phyloP scores from a whole-genome alignment of 2,888 invertebrate species.

The Invenusta paracnida region DNA sequence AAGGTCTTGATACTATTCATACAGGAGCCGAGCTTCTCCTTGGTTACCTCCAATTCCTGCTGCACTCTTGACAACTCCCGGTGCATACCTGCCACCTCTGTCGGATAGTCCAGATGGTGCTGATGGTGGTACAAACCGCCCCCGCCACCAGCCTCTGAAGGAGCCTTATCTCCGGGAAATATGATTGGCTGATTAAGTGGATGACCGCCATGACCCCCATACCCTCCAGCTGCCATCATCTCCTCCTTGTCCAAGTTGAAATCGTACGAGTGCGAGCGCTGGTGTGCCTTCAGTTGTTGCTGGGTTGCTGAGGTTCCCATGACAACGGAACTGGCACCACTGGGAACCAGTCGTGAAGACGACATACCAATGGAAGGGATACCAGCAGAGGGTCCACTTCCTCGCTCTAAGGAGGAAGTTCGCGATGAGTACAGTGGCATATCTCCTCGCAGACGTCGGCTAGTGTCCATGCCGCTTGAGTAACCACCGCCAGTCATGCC shows the following conservation, averaged over 20 bases:
- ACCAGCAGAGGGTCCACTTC: background rate
- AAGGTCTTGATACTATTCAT: conserved; percentile 99
- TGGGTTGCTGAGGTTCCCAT: conserved; percentile 28
- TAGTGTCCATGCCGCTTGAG: background rate
- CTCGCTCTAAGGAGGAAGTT: conserved; percentile 11
- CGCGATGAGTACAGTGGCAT: background rate
- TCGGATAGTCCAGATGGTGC: conserved; percentile 51
- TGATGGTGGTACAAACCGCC: conserved; percentile 2
- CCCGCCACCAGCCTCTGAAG: background rate
- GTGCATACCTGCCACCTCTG: conserved; percentile 88
- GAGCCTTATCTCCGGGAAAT: background rate
- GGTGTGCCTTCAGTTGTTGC: conserved; percentile 34
- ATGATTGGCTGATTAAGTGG: background rate
- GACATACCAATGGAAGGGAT: background rate
- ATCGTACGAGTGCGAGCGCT: conserved; percentile 36
- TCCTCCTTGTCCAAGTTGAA: conserved; percentile 62
- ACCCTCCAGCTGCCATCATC: background rate
- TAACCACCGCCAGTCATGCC: background rate
- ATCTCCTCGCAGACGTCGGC: background rate
- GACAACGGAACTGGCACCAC: conserved; percentile 8
- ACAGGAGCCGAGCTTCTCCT: conserved; percentile 92
- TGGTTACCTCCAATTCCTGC: conserved; percentile 87
- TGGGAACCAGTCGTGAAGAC: background rate
- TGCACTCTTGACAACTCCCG: conserved; percentile 74
- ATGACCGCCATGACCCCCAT: background rate